phyloP scores from a whole-genome alignment of 2,113 vertebrate species.

The Polyodon spathula region DNA sequence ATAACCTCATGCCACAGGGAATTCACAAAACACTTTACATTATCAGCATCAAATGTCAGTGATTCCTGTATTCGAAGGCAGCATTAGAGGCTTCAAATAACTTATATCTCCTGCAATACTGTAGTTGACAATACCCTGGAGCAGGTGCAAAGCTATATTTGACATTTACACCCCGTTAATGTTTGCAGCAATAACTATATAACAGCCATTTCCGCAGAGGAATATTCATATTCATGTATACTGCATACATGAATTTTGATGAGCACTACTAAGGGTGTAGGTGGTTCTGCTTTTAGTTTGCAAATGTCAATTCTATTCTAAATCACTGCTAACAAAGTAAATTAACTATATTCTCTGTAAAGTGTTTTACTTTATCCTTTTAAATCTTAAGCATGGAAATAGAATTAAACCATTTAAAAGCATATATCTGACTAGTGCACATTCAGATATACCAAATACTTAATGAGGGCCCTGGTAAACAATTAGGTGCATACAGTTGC shows the following conservation, averaged over 20 bases:
- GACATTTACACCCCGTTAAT: constrained; percentile 8
- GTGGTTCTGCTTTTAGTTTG: constrained; percentile 70
- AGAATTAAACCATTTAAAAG: constrained; percentile 66
- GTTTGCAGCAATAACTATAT: constrained; percentile 3
- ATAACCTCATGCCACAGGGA: background rate
- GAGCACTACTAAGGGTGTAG: constrained; percentile 58
- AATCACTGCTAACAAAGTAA: constrained; percentile 64
- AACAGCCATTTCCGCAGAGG: constrained; percentile 4
- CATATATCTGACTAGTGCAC: constrained; percentile 61
- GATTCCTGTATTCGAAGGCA: constrained; percentile 8
- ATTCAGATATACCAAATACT: constrained; percentile 61
- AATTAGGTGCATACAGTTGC: too few relatives aligned
- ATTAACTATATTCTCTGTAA: constrained; percentile 35
- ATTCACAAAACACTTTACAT: constrained; percentile 10
- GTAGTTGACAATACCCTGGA: background rate
- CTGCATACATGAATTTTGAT: constrained; percentile 39
- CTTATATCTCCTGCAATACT: background rate
- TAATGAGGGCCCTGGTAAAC: constrained; percentile 8
- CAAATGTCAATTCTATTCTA: constrained; percentile 68
- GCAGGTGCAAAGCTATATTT: constrained; percentile 15
- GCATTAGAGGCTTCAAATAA: background rate
- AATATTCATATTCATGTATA: constrained; percentile 12
- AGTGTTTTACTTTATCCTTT: constrained; percentile 49
- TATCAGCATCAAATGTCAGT: constrained; percentile 9
- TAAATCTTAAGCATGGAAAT: constrained; percentile 59